Conservation (phyloP, 1,140 invertebrate species). For the Drosophila kurseongensis region DNA sequence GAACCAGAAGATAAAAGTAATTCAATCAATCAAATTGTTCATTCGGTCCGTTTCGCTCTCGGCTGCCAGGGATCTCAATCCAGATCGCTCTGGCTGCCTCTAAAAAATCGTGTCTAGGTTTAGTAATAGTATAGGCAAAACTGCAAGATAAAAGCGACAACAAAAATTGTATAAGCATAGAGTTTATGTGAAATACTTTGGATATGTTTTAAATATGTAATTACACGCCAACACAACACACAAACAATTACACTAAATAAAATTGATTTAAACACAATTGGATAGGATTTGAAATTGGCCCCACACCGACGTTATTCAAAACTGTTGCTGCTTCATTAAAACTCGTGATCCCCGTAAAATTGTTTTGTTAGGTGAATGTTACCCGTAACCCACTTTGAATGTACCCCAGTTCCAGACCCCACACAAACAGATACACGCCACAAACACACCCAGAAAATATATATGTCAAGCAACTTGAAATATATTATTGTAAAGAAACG, state of each 20-base stretch:
- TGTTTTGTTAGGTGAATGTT: constrained; percentile 8
- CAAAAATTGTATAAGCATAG: constrained; percentile 63
- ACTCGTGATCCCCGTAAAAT: background rate
- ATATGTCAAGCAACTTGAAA: constrained; percentile 49
- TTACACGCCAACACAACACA: constrained; percentile 51
- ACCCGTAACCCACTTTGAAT: constrained; percentile 16
- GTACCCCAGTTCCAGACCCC: background rate
- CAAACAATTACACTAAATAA: constrained; percentile 46
- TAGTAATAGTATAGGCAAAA: constrained; percentile 70
- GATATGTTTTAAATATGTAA: constrained; percentile 48
- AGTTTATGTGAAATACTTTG: constrained; percentile 60
- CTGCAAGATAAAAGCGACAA: constrained; percentile 30
- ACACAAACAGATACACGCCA: constrained; percentile 10
- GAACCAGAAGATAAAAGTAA: constrained; percentile 12
- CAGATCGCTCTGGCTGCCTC: constrained; percentile 16
- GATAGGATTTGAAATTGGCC: background rate
- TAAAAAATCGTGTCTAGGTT: constrained; percentile 46
- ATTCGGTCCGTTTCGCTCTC: constrained; percentile 32
- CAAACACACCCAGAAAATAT: constrained; percentile 17
- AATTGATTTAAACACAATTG: constrained; percentile 34
- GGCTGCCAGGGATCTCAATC: constrained; percentile 40
- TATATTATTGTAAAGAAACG: constrained; percentile 51
- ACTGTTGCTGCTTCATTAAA: constrained; percentile 11
- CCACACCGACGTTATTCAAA: background rate
- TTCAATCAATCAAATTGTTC: constrained; percentile 35